A percentile compares a stretch with the other conserved stretches of the same genome.
Evolutionary conservation across 2,888 invertebrate species (phyloP).

Genomic region (Hecatera dysodea): DNA sequence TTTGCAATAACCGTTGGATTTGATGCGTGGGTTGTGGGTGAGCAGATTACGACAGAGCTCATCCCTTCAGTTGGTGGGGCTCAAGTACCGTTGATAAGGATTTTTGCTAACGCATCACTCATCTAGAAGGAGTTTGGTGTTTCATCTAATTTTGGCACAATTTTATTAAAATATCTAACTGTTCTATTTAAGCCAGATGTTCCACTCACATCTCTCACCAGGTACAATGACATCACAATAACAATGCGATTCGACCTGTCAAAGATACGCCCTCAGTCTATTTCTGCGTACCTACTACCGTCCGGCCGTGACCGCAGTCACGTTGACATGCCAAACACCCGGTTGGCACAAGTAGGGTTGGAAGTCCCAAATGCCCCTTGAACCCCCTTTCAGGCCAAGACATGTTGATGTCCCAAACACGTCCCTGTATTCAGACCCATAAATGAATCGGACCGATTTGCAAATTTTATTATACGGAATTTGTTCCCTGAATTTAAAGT

Average conservation of each 20-base stretch:
- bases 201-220: slow-evolving; percentile 33
- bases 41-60: slow-evolving; percentile 2
- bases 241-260: slow-evolving; percentile 58
- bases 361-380: slow-evolving; percentile 34
- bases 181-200: slow-evolving; percentile 40
- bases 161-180: neutral
- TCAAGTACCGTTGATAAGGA: neutral
- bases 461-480: slow-evolving; percentile 48
- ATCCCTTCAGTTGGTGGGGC: neutral
- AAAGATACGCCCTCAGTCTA: slow-evolving; percentile 65
- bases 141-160: neutral
- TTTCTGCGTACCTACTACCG: slow-evolving; percentile 53
- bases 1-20: slow-evolving; percentile 46
- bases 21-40: slow-evolving; percentile 24
- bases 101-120: slow-evolving; percentile 2
- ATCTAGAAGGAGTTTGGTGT: neutral
- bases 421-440: slow-evolving; percentile 12
- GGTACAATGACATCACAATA: slow-evolving; percentile 48
- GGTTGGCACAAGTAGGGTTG: slow-evolving; percentile 50
- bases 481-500: slow-evolving; percentile 41
- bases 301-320: slow-evolving; percentile 61
- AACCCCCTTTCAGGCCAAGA: neutral
- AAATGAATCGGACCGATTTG: slow-evolving; percentile 40
- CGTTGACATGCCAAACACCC: slow-evolving; percentile 57
- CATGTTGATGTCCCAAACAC: slow-evolving; percentile 20